Evolutionary conservation across 1,140 invertebrate genomes (phyloP).

Genomic region (Drosophila melanogaster): Release_6_plus_ISO1_MT NC_004354.4:6990001-6990500

Average conservation of each 20-base stretch:
- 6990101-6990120: conserved; percentile 24
- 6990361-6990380: neutral
- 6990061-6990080: neutral
- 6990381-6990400: neutral
- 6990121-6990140: conserved; percentile 40
- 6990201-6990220: conserved; percentile 13
- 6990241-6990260: conserved; percentile 11
- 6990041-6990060: neutral
- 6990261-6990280: neutral
- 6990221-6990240: neutral
- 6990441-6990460: conserved; percentile 54
- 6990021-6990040: neutral
- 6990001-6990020: neutral
- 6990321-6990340: neutral
- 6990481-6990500: conserved; percentile 21
- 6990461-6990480: conserved; percentile 24
- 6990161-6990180: conserved; percentile 66
- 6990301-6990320: neutral
- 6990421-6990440: conserved; percentile 12
- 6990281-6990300: neutral
- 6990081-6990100: conserved; percentile 29
- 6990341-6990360: too few species aligned
- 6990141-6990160: conserved; percentile 39
- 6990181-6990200: conserved; percentile 74
- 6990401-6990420: neutral